phyloP scores from a whole-genome alignment of 2,797 vertebrate genomes.

The Xerus rutilus region DNA sequence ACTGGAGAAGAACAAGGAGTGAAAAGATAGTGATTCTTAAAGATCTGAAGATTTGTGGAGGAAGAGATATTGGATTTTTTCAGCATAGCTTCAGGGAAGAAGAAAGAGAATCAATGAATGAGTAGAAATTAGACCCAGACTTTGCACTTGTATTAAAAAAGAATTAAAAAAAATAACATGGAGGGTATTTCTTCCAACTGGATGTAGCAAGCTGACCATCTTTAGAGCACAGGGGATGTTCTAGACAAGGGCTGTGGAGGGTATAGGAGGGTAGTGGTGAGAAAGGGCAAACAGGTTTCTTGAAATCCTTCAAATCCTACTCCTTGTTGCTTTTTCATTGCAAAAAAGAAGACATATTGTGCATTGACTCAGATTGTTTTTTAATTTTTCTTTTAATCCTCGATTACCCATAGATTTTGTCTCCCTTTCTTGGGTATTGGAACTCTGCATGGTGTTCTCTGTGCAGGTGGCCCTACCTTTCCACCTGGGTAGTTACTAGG shows the following conservation, averaged over 20 bases:
- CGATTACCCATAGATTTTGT: neutral
- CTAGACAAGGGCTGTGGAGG: neutral
- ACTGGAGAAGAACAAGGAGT: neutral
- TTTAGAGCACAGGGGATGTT: neutral
- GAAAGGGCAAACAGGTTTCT: neutral
- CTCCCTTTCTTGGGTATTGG: neutral
- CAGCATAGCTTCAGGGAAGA: neutral
- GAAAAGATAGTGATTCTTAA: neutral
- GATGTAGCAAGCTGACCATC: neutral
- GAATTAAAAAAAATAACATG: neutral
- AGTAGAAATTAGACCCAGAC: neutral
- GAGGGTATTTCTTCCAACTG: neutral
- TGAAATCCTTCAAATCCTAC: neutral
- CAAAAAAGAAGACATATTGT: constrained; percentile 2
- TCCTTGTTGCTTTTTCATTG: neutral
- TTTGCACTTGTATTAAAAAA: neutral
- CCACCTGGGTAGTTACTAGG: neutral
- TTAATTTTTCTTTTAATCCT: neutral
- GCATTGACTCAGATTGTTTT: neutral
- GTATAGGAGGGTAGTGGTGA: neutral
- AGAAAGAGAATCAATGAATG: constrained; percentile 23
- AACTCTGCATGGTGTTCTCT: neutral
- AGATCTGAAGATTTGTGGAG: neutral
- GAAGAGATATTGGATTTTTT: neutral
- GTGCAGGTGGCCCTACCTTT: neutral